These are phyloP conservation scores for Balaeniceps rex DNA, from an alignment of 2,113 vertebrate species.

Conservation along the genomic window DNA sequence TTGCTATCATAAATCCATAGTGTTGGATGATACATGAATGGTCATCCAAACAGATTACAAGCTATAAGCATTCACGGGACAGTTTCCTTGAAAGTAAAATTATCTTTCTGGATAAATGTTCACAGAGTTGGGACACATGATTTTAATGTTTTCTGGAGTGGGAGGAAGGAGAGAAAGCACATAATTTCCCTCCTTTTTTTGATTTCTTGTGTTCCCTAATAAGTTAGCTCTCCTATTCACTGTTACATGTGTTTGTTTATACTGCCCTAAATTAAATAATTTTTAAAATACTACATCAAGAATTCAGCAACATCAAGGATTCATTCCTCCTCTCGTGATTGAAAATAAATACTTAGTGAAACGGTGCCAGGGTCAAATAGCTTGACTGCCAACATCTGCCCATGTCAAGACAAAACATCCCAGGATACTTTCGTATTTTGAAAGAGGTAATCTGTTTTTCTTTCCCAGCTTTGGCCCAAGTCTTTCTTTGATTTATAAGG, in stretches of 20 bases:
- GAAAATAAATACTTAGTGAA: not conserved
- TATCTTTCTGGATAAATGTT: not conserved
- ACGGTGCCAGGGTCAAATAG: not conserved
- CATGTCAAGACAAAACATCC: slow-evolving; percentile 44
- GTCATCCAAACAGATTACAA: not conserved
- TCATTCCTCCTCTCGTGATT: not conserved
- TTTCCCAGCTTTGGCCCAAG: not conserved
- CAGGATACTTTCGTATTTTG: not conserved
- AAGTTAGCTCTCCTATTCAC: not conserved
- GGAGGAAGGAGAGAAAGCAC: not conserved
- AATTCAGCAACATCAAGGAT: not conserved
- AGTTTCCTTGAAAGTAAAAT: not conserved
- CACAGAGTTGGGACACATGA: not conserved
- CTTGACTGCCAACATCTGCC: slow-evolving; percentile 9
- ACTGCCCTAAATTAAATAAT: not conserved
- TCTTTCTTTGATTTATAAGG: not conserved
- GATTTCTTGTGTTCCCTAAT: not conserved
- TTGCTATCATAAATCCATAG: not conserved
- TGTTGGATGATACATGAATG: not conserved
- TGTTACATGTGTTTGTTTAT: not conserved
- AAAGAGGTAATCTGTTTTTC: slow-evolving; percentile 20
- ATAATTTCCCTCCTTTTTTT: not conserved
- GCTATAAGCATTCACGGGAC: not conserved
- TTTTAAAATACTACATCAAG: not conserved
- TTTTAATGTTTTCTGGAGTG: not conserved